Percentiles rank a stretch among this genome's conserved stretches.
Conservation (phyloP, 2,113 vertebrate genomes). For the Thalassoma bifasciatum region DNA sequence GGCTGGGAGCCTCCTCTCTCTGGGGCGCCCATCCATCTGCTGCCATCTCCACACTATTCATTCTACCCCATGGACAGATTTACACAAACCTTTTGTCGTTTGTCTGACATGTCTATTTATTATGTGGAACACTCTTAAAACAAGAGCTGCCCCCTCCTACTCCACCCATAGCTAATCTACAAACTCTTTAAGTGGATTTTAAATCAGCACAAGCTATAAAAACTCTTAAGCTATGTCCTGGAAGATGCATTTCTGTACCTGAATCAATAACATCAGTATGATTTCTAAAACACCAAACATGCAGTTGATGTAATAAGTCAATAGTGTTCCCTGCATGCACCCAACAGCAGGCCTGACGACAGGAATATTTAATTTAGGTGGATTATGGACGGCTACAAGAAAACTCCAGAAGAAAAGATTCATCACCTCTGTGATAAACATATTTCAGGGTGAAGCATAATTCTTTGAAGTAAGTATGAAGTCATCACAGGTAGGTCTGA, state of each 20-base stretch:
- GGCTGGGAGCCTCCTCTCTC: slow-evolving; percentile 60
- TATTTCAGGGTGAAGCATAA: slow-evolving; percentile 7
- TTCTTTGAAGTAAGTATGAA: slow-evolving; percentile 11
- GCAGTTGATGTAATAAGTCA: slow-evolving; percentile 25
- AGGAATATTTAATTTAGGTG: slow-evolving; percentile 18
- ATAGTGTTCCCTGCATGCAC: slow-evolving; percentile 17
- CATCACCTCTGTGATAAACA: slow-evolving; percentile 17
- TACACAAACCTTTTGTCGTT: slow-evolving; percentile 79
- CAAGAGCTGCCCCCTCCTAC: slow-evolving; percentile 23
- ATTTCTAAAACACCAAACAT: slow-evolving; percentile 27
- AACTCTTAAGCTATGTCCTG: slow-evolving; percentile 20
- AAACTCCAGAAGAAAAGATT: slow-evolving; percentile 31
- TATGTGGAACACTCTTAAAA: slow-evolving; percentile 68
- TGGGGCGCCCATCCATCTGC: slow-evolving; percentile 79
- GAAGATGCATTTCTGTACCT: slow-evolving; percentile 33
- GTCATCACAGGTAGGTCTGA: background rate
- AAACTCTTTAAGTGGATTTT: slow-evolving; percentile 61
- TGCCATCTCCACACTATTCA: slow-evolving; percentile 68
- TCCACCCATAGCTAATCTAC: slow-evolving; percentile 45
- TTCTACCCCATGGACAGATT: slow-evolving; percentile 76
- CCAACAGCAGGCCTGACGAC: slow-evolving; percentile 26
- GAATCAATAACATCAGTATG: slow-evolving; percentile 44
- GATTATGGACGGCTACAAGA: slow-evolving; percentile 2
- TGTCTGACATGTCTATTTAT: slow-evolving; percentile 77
- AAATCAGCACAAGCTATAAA: slow-evolving; percentile 54